phyloP scores from a whole-genome alignment of 64 coral and sea anemone genomes.

The Pocillopora verrucosa region DNA sequence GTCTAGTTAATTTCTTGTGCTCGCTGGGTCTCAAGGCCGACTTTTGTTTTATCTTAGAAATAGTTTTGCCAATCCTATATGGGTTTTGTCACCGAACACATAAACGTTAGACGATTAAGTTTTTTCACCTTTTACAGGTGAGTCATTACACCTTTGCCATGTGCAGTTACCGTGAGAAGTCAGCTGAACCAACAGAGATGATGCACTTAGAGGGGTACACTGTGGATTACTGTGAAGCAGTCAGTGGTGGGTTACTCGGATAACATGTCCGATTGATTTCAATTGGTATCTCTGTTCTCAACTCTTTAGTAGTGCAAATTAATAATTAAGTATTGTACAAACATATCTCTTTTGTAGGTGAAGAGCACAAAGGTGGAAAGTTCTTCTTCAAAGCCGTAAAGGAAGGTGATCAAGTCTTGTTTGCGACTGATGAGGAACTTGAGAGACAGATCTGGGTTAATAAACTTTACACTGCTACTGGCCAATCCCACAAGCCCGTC shows the following conservation, averaged over 20 bases:
- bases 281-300: background rate
- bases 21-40: no score
- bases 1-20: no score
- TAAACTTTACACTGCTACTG: conserved; percentile 93
- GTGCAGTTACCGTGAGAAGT: conserved; percentile 95
- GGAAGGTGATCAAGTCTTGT: conserved; percentile 87
- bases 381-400: conserved; percentile 97
- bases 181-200: conserved; percentile 94
- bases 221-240: conserved; percentile 92
- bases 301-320: no score
- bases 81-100: no score
- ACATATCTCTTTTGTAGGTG: conserved; percentile 41
- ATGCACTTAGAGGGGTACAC: conserved; percentile 94
- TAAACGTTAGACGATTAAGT: background rate
- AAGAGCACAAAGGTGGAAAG: conserved; percentile 85
- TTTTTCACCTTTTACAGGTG: conserved; percentile 47
- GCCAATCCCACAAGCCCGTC: conserved; percentile 95
- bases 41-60: no score
- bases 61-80: no score
- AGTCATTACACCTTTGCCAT: conserved; percentile 92
- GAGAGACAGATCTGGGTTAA: conserved; percentile 98
- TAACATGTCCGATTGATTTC: background rate
- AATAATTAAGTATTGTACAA: no score
- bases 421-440: conserved; percentile 92
- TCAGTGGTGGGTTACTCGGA: conserved; percentile 29